Evolutionary conservation across 2,113 vertebrate genomes (phyloP), one percentile per base, ranked within the genome.

Genomic region (Hipposideros armiger): DNA sequence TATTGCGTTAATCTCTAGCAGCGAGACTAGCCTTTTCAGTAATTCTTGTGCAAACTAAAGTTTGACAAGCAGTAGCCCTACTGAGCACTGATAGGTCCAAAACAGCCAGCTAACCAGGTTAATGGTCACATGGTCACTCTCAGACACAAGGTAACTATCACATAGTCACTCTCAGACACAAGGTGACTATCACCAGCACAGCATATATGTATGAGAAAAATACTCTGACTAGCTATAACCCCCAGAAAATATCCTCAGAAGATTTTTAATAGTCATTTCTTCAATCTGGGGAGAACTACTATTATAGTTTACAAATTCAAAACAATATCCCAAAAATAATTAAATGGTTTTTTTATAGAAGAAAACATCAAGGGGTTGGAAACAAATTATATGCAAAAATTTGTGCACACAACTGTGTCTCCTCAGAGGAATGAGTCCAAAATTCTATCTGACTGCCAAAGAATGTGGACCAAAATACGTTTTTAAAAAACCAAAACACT

Each of bases 341-440:
- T 54, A 47, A 90, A n/a, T 77, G 28, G 24, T 60, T 80, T 81
- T 73, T 64, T 73, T 70, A n/a, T n/a, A 69, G 26, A 91, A 93
- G 30, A 87, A 6, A 45, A 20, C 24, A 82, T 42, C 1, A 54
- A 5, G 11, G 10, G 17, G 8, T 69, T 85, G 19, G 58, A 9
- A 95, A 95, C 20, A 89, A 97, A 93, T 81, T 62, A 60, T 47
- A 66, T 26, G 5, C 6, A 87, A 89, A 92, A 83, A 77, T 66
- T 52, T 85, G 36, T 36, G 36, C 36, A 36, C 36, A 36, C 36
- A 36, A 36, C 36, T 36, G 36, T 36, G 36, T 36, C 36, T 36
- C 36, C 74, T 73, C 64, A 78, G 69, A 78, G 11, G 16, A 85
- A n/a, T 66, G 11, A 93, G 24, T 95, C 32, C 40, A 77, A 85